Evolutionary conservation across 2,113 vertebrate genomes (phyloP).

Genomic region (Entomyzon cyanotis): DNA sequence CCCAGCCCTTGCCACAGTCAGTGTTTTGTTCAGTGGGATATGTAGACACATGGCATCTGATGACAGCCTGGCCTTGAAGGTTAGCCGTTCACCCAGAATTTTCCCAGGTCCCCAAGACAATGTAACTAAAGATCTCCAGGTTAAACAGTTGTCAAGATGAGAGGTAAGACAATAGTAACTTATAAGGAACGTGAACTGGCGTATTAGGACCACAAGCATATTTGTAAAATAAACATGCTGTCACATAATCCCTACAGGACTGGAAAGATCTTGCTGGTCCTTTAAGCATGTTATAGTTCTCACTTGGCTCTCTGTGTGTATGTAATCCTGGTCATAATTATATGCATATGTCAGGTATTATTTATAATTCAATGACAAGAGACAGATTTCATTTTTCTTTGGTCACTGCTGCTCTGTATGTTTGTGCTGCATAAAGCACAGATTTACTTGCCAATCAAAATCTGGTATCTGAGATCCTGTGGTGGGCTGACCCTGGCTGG

Average conservation of each 20-base stretch:
- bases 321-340: not conserved
- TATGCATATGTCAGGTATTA: slow-evolving; percentile 15
- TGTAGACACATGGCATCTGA: accelerated
- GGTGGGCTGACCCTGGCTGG: not conserved
- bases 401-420: not conserved
- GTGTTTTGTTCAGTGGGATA: not conserved
- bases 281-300: not conserved
- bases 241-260: not conserved
- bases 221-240: not conserved
- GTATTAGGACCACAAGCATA: not conserved
- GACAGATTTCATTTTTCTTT: not conserved
- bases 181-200: not conserved
- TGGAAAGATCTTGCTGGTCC: not conserved
- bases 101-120: not conserved
- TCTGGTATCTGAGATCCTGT: not conserved
- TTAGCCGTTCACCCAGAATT: not conserved
- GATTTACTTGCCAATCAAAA: slow-evolving; percentile 4
- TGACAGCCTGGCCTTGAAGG: not conserved
- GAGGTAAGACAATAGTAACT: not conserved
- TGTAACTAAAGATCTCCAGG: not conserved
- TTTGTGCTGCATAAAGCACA: not conserved
- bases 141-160: not conserved
- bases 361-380: slow-evolving; percentile 11
- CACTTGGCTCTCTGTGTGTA: not conserved
- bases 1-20: not conserved